Evolutionary conservation across 2,797 vertebrate genomes (phyloP).

Genomic region (Ctenosaura bakeri): DNA sequence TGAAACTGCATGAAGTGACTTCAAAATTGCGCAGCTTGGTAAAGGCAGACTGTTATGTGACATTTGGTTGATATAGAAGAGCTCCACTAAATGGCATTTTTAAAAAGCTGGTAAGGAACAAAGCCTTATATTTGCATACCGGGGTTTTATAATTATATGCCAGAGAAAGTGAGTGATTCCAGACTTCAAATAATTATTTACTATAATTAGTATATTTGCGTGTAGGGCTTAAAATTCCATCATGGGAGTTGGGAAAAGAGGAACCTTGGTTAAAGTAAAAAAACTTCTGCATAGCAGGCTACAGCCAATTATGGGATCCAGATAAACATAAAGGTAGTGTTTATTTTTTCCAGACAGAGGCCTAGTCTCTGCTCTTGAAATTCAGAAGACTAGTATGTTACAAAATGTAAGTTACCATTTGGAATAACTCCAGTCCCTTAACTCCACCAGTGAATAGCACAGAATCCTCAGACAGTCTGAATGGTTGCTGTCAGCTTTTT

Average conservation of each 20-base stretch:
- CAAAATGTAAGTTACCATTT: constrained; percentile 10
- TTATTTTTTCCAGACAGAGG: constrained; percentile 56
- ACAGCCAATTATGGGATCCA: background rate
- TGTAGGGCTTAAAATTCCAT: constrained; percentile 50
- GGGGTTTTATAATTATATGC: background rate
- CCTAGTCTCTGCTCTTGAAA: constrained; percentile 34
- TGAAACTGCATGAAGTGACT: constrained; percentile 6
- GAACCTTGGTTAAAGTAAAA: constrained; percentile 28
- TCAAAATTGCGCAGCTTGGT: background rate
- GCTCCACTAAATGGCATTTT: constrained; percentile 6
- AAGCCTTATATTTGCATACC: constrained; percentile 38
- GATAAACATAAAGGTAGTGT: constrained; percentile 46
- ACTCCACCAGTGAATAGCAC: constrained; percentile 52
- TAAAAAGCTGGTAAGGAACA: background rate
- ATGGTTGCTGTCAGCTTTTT: constrained; percentile 52
- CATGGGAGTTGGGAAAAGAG: constrained; percentile 5
- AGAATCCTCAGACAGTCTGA: constrained; percentile 64
- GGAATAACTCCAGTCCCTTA: constrained; percentile 41
- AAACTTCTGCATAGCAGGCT: background rate
- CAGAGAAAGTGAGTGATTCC: constrained; percentile 11
- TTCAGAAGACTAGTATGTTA: constrained; percentile 39
- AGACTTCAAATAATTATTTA: constrained; percentile 32
- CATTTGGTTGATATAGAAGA: constrained; percentile 33
- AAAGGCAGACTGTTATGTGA: background rate
- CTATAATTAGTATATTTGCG: constrained; percentile 14